Percentiles rank a stretch among this genome's conserved stretches.
phyloP scores from a whole-genome alignment of 2,888 invertebrate species.

The Trachelus tabidus region DNA sequence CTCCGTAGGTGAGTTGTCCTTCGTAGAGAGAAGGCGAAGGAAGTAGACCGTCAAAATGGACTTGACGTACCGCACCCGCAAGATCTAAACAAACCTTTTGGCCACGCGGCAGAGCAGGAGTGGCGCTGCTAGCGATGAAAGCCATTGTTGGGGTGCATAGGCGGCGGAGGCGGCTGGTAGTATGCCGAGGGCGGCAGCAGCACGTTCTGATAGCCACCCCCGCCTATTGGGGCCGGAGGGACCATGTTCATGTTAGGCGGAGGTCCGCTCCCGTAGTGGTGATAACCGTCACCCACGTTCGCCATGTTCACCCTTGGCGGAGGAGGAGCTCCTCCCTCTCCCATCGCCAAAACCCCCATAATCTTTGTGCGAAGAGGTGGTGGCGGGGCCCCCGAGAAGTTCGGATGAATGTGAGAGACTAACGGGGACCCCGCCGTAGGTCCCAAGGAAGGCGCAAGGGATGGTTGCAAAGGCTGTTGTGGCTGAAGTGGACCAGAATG shows the following conservation, averaged over 20 bases:
- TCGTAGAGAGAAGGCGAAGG: conserved; percentile 1
- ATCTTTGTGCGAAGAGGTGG: conserved; percentile 13
- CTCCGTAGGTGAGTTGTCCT: neutral
- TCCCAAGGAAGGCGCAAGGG: conserved; percentile 19
- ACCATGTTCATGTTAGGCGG: conserved; percentile 17
- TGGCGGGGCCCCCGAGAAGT: conserved; percentile 15
- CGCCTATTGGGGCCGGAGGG: conserved; percentile 26
- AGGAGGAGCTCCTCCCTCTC: conserved; percentile 25
- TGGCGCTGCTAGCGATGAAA: conserved; percentile 38
- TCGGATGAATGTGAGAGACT: conserved; percentile 17
- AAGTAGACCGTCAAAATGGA: conserved; percentile 26
- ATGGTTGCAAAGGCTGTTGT: conserved; percentile 13
- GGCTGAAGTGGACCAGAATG: conserved; percentile 3
- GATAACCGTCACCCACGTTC: conserved; percentile 29
- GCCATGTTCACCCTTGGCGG: conserved; percentile 27
- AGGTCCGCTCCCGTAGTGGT: conserved; percentile 24
- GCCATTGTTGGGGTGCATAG: conserved; percentile 40
- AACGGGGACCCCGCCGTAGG: conserved; percentile 26
- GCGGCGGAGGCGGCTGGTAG: conserved; percentile 39
- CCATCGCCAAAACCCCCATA: conserved; percentile 24
- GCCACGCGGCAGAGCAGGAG: conserved; percentile 32
- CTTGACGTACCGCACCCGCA: conserved; percentile 31
- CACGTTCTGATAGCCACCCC: conserved; percentile 35
- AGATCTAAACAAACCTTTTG: conserved; percentile 39
- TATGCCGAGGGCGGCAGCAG: conserved; percentile 27